Evolutionary conservation across 2,797 vertebrate genomes (phyloP).

Genomic region (Neostethus bicornis): DNA sequence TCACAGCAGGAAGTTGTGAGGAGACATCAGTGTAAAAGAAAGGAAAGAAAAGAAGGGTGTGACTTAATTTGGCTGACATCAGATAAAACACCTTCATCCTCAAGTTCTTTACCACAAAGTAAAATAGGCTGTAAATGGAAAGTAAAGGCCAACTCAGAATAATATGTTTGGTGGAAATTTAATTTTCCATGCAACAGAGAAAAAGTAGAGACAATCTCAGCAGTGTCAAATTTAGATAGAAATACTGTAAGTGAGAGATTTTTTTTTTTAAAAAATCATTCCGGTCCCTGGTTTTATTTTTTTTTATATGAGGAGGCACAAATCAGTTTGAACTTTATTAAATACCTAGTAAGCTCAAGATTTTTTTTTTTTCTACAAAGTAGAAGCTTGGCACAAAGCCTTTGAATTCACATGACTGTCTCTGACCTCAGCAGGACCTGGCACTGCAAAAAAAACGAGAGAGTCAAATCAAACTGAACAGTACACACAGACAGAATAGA

Average conservation of each 20-base stretch:
- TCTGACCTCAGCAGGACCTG: conserved; percentile 49
- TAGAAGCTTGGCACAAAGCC: conserved; percentile 60
- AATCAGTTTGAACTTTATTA: conserved; percentile 73
- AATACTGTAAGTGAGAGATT: no score
- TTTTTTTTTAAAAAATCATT: no score
- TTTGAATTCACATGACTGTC: conserved; percentile 54
- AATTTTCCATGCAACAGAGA: conserved; percentile 52
- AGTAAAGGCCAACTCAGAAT: conserved; percentile 6
- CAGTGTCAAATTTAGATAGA: conserved; percentile 62
- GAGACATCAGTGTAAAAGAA: conserved; percentile 15
- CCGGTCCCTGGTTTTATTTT: conserved; percentile 62
- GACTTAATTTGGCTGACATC: conserved; percentile 26
- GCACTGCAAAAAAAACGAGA: conserved; percentile 22
- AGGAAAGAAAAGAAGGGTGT: background rate
- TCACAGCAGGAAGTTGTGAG: conserved; percentile 19
- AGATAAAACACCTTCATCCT: conserved; percentile 21
- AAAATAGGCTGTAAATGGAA: background rate
- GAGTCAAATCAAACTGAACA: conserved; percentile 7
- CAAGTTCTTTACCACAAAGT: conserved; percentile 7
- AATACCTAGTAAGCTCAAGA: conserved; percentile 60
- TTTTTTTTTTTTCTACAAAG: conserved; percentile 67
- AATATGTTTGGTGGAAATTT: conserved; percentile 37
- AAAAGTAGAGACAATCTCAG: conserved; percentile 33
- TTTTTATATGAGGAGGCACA: conserved; percentile 63
- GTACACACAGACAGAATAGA: conserved; percentile 40